Evolutionary conservation across 1,140 invertebrate genomes (phyloP).

Genomic region (Chironomus striatipennis): DNA sequence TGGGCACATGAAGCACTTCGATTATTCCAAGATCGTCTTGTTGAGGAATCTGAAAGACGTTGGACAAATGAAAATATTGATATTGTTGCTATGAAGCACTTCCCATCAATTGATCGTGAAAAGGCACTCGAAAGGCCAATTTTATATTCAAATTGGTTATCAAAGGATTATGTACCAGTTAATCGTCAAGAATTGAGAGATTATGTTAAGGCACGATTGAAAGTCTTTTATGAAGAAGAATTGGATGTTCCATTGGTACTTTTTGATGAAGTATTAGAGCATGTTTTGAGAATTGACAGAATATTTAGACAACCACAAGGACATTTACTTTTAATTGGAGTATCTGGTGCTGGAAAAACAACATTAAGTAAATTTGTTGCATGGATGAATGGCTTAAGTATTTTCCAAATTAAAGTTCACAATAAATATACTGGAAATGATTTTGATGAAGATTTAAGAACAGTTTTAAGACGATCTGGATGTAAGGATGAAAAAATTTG

Average conservation of each 20-base stretch:
- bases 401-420: conserved; percentile 98
- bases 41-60: conserved; percentile 85
- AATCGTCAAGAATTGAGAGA: conserved; percentile 89
- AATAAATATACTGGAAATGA: conserved; percentile 98
- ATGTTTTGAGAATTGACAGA: conserved; percentile 95
- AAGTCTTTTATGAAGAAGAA: conserved; percentile 99
- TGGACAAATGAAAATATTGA: conserved; percentile 99
- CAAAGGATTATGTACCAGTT: conserved; percentile 96
- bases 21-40: conserved; percentile 93
- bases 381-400: conserved; percentile 98
- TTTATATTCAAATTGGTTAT: conserved; percentile 97
- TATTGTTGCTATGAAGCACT: conserved; percentile 87
- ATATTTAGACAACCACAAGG: conserved; percentile 99
- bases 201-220: conserved; percentile 93
- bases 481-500: conserved; percentile 99
- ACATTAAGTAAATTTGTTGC: conserved; percentile 98
- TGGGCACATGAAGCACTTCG: conserved; percentile 98
- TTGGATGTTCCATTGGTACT: conserved; percentile 95
- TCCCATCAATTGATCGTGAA: conserved; percentile 80
- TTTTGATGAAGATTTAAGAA: conserved; percentile 96
- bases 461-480: conserved; percentile 85
- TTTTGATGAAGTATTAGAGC: conserved; percentile 98
- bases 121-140: conserved; percentile 84
- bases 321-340: conserved; percentile 92
- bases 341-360: conserved; percentile 97